Conservation (phyloP, 2,797 vertebrate genomes). For the Brachyrhaphis roseni region DNA sequence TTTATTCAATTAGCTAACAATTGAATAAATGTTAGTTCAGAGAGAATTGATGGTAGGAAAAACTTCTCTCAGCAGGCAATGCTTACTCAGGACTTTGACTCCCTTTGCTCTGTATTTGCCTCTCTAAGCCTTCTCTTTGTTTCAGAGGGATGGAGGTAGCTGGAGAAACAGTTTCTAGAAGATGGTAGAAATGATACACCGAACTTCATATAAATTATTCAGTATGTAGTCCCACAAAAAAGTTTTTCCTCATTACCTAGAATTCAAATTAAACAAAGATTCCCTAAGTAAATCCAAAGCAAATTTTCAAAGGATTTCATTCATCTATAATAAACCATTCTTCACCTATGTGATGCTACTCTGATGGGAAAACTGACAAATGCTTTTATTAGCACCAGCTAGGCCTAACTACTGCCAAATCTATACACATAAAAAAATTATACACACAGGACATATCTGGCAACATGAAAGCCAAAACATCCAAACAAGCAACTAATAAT, state of each 20-base stretch:
- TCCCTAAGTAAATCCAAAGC: neutral
- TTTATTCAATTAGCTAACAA: too few relatives aligned
- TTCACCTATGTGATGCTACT: too few relatives aligned
- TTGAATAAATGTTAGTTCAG: too few relatives aligned
- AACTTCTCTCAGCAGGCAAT: constrained; percentile 74
- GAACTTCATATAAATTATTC: neutral
- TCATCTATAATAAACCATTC: neutral
- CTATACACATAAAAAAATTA: neutral
- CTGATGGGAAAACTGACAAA: neutral
- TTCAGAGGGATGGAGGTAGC: neutral
- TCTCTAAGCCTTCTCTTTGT: constrained; percentile 11
- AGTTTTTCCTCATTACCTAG: neutral
- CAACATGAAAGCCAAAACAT: neutral
- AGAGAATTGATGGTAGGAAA: constrained; percentile 77
- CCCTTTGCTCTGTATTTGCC: constrained; percentile 26
- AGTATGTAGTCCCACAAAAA: neutral
- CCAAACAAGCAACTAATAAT: neutral
- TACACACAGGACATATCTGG: neutral
- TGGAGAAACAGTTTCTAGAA: neutral
- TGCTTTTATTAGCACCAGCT: neutral
- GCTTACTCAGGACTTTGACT: constrained; percentile 77
- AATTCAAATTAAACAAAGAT: neutral
- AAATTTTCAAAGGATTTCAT: neutral
- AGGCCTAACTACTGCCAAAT: neutral
- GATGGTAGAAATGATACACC: neutral